Evolutionary conservation across 2,113 vertebrate genomes (phyloP).

Genomic region (Stigmatopora argus): DNA sequence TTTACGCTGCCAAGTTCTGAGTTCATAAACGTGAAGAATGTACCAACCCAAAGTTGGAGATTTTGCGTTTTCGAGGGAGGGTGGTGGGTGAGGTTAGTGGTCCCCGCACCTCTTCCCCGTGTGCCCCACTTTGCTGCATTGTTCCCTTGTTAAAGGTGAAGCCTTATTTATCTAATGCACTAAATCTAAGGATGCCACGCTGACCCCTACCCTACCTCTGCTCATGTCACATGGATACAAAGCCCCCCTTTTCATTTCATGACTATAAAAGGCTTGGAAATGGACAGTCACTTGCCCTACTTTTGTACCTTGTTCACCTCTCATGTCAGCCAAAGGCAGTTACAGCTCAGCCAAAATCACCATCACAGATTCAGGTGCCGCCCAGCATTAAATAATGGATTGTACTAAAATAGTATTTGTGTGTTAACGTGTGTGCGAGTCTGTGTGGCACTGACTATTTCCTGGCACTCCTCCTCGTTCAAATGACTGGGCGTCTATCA

Average conservation of each 20-base stretch:
- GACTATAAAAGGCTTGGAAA: not conserved
- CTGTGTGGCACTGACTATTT: conserved; percentile 62
- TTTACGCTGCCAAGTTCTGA: conserved; percentile 13
- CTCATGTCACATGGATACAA: conserved; percentile 5
- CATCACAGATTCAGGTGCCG: conserved; percentile 1
- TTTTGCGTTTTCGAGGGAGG: not conserved
- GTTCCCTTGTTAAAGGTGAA: conserved; percentile 52
- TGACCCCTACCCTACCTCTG: conserved; percentile 28
- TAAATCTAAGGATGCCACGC: conserved; percentile 63
- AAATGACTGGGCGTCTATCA: too few species aligned
- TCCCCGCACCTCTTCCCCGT: conserved; percentile 16
- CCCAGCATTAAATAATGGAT: conserved; percentile 33
- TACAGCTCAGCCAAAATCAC: conserved; percentile 46
- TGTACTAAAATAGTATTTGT: conserved; percentile 38
- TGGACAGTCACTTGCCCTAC: not conserved
- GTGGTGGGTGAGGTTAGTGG: conserved; percentile 24
- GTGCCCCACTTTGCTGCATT: conserved; percentile 64
- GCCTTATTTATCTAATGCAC: conserved; percentile 67
- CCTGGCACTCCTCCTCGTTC: not conserved
- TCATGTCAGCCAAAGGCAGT: conserved; percentile 32
- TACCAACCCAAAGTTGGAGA: conserved; percentile 15
- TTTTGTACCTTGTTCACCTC: not conserved
- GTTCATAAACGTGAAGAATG: conserved; percentile 5
- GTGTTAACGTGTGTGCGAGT: conserved; percentile 21
- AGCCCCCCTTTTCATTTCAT: not conserved